A percentile compares a stretch with the other conserved stretches of the same genome.
phyloP scores from a whole-genome alignment of 2,113 vertebrate species.

The Lucifuga dentata region DNA sequence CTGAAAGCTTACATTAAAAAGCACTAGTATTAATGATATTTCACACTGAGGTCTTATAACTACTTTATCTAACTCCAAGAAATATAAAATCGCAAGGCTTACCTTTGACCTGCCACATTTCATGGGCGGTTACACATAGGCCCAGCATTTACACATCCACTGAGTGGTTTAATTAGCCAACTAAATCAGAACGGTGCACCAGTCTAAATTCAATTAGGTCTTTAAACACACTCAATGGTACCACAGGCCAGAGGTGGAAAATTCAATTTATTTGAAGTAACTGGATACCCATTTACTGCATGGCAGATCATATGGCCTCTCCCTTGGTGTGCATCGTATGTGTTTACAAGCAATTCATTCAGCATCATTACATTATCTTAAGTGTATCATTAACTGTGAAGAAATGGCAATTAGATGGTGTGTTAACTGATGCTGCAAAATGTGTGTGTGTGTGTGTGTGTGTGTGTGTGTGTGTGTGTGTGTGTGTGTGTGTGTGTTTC shows the following conservation, averaged over 20 bases:
- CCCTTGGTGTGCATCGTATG: slow-evolving; percentile 59
- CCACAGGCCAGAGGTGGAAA: slow-evolving; percentile 74
- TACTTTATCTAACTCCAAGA: slow-evolving; percentile 23
- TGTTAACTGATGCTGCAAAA: slow-evolving; percentile 51
- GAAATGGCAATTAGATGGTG: slow-evolving; percentile 66
- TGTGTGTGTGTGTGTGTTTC: slow-evolving; percentile 25
- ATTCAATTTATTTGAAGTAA: slow-evolving; percentile 81
- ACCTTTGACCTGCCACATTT: slow-evolving; percentile 54
- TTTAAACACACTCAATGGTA: slow-evolving; percentile 71
- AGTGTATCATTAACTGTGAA: slow-evolving; percentile 74
- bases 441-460: slow-evolving; percentile 33
- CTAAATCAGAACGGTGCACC: slow-evolving; percentile 60
- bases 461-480: slow-evolving; percentile 38
- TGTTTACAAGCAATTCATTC: slow-evolving; percentile 80
- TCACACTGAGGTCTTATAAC: slow-evolving; percentile 4
- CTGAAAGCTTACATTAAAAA: neutral
- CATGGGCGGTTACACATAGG: slow-evolving; percentile 46
- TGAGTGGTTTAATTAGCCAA: slow-evolving; percentile 66
- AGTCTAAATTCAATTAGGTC: slow-evolving; percentile 76
- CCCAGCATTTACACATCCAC: slow-evolving; percentile 45
- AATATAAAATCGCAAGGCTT: slow-evolving; percentile 37
- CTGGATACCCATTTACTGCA: slow-evolving; percentile 69
- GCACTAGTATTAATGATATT: neutral
- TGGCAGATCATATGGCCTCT: slow-evolving; percentile 55
- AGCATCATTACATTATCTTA: slow-evolving; percentile 75